phyloP scores from a whole-genome alignment of 2,113 vertebrate species.

The Ammodytes dubius region DNA sequence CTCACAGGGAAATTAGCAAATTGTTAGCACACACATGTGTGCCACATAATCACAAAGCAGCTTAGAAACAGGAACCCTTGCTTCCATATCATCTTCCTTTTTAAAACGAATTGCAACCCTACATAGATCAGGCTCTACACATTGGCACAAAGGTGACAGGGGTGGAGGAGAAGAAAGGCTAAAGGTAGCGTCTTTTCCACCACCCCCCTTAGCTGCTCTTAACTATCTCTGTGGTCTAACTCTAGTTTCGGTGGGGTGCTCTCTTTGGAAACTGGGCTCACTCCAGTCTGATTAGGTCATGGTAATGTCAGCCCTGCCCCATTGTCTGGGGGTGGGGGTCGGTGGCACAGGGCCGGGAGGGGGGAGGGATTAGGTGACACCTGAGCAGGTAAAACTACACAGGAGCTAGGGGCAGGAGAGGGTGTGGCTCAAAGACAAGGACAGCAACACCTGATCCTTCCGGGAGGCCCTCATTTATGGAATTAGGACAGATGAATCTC shows the following conservation, averaged over 20 bases:
- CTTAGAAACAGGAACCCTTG: conserved; percentile 54
- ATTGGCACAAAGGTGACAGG: conserved; percentile 68
- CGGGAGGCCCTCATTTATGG: conserved; percentile 68
- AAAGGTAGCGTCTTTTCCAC: conserved; percentile 60
- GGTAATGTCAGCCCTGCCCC: conserved; percentile 80
- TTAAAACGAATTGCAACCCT: conserved; percentile 57
- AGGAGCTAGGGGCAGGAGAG: conserved; percentile 58
- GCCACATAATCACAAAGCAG: conserved; percentile 56
- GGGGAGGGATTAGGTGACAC: conserved; percentile 81
- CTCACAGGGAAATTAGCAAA: conserved; percentile 34
- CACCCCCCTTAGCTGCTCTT: conserved; percentile 51
- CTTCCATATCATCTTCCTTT: conserved; percentile 54
- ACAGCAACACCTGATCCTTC: conserved; percentile 68
- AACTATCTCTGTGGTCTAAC: conserved; percentile 49
- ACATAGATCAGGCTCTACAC: conserved; percentile 73
- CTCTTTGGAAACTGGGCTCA: conserved; percentile 66
- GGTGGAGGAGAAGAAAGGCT: conserved; percentile 58
- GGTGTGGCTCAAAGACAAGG: conserved; percentile 75
- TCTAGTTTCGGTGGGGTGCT: conserved; percentile 73
- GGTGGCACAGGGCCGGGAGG: conserved; percentile 63
- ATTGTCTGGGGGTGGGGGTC: conserved; percentile 80
- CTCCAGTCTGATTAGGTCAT: conserved; percentile 76
- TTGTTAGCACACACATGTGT: conserved; percentile 29
- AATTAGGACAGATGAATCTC: conserved; percentile 68
- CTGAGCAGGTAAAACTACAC: conserved; percentile 83